Conservation (phyloP, 2,888 invertebrate species). For the Nasonovia ribisnigri region DNA sequence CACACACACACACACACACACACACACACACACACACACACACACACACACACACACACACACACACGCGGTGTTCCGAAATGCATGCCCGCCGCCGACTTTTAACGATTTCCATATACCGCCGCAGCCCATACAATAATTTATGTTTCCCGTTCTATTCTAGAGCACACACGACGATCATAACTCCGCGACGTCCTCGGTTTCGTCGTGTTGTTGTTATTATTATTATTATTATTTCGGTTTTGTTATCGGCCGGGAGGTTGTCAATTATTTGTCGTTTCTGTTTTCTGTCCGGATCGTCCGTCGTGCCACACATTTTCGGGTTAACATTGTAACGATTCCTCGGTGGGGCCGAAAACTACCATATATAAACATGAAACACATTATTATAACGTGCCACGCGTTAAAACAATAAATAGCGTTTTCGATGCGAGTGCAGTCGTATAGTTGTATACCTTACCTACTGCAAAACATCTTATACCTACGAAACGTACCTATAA, state of each 20-base stretch:
- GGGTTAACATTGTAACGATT: not conserved
- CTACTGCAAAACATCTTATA: too few species aligned
- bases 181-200: slow-evolving; percentile 5
- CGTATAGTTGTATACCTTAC: too few species aligned
- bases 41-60: not conserved
- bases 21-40: not conserved
- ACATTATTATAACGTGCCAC: not conserved
- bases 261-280: not conserved
- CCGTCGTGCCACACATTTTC: not conserved
- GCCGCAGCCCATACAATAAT: slow-evolving; percentile 53
- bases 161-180: slow-evolving; percentile 11
- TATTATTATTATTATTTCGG: not conserved
- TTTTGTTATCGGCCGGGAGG: not conserved
- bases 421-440: too few species aligned
- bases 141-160: slow-evolving; percentile 65
- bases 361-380: not conserved
- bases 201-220: not conserved
- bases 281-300: not conserved
- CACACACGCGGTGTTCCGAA: not conserved
- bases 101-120: slow-evolving; percentile 61
- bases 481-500: too few species aligned
- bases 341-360: too few species aligned
- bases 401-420: too few species aligned
- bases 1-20: not conserved
- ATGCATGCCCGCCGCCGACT: slow-evolving; percentile 22